Evolutionary conservation across 2,888 invertebrate species (phyloP), one percentile per base, ranked within the genome.

Genomic region (Philopedon plagiatum): DNA sequence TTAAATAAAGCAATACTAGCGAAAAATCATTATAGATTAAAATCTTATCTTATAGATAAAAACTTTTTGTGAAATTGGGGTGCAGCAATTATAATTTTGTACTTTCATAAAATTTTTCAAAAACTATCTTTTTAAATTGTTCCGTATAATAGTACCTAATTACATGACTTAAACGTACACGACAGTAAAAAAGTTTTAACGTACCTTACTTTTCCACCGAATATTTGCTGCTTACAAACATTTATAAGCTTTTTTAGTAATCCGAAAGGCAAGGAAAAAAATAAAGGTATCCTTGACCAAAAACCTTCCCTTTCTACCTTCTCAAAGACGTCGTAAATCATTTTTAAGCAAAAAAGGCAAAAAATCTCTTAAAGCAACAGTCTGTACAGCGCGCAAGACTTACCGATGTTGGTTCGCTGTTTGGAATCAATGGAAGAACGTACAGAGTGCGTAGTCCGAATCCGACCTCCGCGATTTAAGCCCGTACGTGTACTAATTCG

Each of bases 301-400:
- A 63, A 70, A 63, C 7, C 39, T 29, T 70, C 21, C 70, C 49
- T 37, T 70, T 58, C 29, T 44, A 41, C 61, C 56, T 29, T 44
- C 26, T 13, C 41, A 49, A 57, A 70, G 69, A 70, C 11, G 57
- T 62, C 54, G 63, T 70, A 70, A 70, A 70, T 70, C 70, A 70
- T 70, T 70, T 70, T 58, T 70, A 57, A 19, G 56, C 54, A 69
- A 62, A 69, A 69, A 69, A 44, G 62, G 69, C 56, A 56, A 70
- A 63, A 70, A 70, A 56, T 32, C 63, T 29, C 21, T 41, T 19
- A 39, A 32, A 70, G 70, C 70, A 70, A 70, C 70, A 69, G 68
- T 62, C 41, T 62, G 23, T 69, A 41, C 62, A 63, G 19, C 51
- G 70, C 70, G 70, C 70, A 70, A 44, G 68, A 44, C 44, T 19